Evolutionary conservation across 2,113 vertebrate genomes (phyloP).

Genomic region (Colaptes auratus): DNA sequence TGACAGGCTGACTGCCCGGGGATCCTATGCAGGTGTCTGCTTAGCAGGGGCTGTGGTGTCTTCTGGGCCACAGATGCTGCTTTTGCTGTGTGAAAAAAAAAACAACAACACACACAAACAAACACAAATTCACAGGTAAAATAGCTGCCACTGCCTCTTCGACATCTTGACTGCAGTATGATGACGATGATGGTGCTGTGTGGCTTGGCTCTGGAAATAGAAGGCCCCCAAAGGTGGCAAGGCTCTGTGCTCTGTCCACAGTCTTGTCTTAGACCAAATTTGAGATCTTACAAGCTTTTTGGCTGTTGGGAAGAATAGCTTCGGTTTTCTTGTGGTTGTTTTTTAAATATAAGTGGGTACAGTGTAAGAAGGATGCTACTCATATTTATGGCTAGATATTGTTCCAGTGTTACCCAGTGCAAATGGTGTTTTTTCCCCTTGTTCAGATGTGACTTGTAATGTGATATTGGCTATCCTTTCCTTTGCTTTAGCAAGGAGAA

Average conservation of each 20-base stretch:
- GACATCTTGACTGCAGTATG: constrained; percentile 8
- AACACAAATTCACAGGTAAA: not conserved
- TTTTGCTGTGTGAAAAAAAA: not conserved
- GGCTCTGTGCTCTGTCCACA: not conserved
- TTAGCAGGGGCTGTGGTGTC: not conserved
- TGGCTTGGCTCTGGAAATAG: not conserved
- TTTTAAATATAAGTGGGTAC: not conserved
- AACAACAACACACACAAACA: not conserved
- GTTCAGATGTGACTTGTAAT: not conserved
- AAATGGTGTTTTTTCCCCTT: not conserved
- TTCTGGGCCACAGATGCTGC: not conserved
- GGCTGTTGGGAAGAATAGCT: not conserved
- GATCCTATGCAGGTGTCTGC: not conserved
- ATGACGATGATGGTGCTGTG: constrained; percentile 22
- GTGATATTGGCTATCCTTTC: not conserved
- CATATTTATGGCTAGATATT: not conserved
- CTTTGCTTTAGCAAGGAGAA: constrained; percentile 16
- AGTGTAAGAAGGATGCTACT: not conserved
- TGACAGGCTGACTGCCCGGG: not conserved
- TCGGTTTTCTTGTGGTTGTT: not conserved
- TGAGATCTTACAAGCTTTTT: not conserved
- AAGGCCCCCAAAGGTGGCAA: not conserved
- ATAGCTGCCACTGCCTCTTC: not conserved
- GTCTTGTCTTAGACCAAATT: not conserved
- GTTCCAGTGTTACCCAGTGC: not conserved